A percentile compares a stretch with the other conserved stretches of the same genome.
These are phyloP conservation scores for Megalops cyprinoides DNA, from an alignment of 2,797 vertebrate species.

Conservation along the genomic window DNA sequence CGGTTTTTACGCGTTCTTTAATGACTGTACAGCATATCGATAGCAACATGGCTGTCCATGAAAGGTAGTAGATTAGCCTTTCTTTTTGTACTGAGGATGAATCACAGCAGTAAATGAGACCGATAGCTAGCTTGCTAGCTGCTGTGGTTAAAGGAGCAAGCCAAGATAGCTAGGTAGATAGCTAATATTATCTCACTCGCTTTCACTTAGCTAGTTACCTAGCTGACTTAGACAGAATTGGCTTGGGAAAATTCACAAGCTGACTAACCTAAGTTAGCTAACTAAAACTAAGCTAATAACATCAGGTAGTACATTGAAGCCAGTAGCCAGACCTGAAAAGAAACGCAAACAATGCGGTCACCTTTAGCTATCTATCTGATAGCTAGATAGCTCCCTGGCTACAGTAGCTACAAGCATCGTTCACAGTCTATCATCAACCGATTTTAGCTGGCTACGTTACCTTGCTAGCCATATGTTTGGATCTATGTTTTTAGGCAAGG, in stretches of 20 bases:
- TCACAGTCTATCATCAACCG: background rate
- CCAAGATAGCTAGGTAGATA: background rate
- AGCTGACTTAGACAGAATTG: background rate
- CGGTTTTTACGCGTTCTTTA: background rate
- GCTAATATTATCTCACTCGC: too few relatives aligned
- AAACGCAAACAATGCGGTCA: constrained; percentile 10
- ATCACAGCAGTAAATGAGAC: constrained; percentile 22
- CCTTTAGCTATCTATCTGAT: constrained; percentile 4
- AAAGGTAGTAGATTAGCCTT: constrained; percentile 24
- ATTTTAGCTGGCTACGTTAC: background rate
- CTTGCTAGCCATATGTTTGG: constrained; percentile 1
- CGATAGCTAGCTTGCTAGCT: background rate
- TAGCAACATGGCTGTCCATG: constrained; percentile 3
- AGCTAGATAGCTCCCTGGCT: background rate
- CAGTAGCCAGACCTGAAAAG: background rate
- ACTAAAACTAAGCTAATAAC: background rate
- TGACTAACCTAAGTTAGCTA: too few relatives aligned
- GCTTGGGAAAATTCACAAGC: background rate
- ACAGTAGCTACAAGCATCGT: background rate
- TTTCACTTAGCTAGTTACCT: background rate
- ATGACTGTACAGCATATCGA: constrained; percentile 6
- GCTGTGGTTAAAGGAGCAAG: background rate
- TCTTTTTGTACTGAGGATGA: constrained; percentile 13
- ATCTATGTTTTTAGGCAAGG: constrained; percentile 10
- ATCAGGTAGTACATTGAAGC: background rate